Percentiles rank a stretch among this genome's conserved stretches.
Evolutionary conservation across 2,113 vertebrate species (phyloP).

Genomic region (Myrmophylax atrothorax): DNA sequence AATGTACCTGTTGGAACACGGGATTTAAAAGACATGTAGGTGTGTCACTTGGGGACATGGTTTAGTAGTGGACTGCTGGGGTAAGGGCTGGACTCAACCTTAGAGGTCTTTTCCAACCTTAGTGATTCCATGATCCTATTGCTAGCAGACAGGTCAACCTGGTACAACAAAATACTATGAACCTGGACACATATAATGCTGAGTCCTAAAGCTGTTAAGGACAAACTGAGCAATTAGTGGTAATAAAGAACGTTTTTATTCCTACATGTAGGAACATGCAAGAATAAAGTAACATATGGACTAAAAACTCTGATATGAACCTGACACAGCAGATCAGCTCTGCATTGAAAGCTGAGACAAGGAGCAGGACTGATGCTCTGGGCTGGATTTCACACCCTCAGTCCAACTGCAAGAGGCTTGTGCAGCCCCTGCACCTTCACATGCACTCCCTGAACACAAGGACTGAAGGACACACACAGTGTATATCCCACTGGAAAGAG

Average conservation of each 20-base stretch:
- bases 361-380: neutral
- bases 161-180: neutral
- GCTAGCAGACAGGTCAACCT: neutral
- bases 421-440: neutral
- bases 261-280: fast-evolving
- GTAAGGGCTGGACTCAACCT: neutral
- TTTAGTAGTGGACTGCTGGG: neutral
- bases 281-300: neutral
- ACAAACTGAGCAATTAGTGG: neutral
- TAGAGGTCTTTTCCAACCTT: neutral
- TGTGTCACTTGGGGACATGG: neutral
- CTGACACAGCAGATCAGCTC: neutral
- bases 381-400: neutral
- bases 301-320: neutral
- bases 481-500: fast-evolving
- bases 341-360: neutral
- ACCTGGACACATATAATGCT: neutral
- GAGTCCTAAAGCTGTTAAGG: neutral
- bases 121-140: neutral
- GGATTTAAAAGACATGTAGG: neutral
- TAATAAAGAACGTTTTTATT: neutral
- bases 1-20: fast-evolving
- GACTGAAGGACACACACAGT: neutral
- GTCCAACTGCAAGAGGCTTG: neutral
- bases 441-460: neutral